phyloP scores from a whole-genome alignment of 1,140 invertebrate species.

The Drosophila triauraria region DNA sequence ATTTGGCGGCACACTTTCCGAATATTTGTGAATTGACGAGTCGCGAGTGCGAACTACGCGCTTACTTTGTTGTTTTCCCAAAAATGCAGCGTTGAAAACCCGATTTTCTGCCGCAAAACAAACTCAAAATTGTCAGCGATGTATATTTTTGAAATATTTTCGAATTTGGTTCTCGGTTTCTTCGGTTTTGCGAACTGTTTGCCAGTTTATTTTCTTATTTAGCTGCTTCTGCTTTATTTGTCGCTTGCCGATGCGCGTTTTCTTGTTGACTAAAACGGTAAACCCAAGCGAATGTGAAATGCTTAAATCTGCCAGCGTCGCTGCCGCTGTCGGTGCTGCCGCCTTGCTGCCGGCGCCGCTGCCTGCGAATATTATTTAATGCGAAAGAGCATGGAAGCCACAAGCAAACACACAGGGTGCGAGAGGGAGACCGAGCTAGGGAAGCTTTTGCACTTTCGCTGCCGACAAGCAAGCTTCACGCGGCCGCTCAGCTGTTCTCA shows the following conservation, averaged over 20 bases:
- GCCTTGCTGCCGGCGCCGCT: constrained; percentile 16
- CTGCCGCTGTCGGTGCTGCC: constrained; percentile 10
- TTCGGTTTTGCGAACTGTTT: constrained; percentile 1
- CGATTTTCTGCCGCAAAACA: not conserved
- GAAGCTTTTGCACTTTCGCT: constrained; percentile 55
- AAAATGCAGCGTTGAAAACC: not conserved
- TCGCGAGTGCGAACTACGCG: not conserved
- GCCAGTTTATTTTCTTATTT: constrained; percentile 4
- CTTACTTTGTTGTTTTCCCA: constrained; percentile 12
- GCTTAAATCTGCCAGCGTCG: constrained; percentile 48
- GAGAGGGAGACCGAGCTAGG: constrained; percentile 4
- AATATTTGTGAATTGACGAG: constrained; percentile 3
- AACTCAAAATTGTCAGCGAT: not conserved
- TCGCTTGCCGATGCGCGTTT: constrained; percentile 61
- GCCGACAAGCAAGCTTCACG: constrained; percentile 23
- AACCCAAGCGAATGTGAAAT: constrained; percentile 62
- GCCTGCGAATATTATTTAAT: constrained; percentile 76
- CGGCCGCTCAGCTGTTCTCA: constrained; percentile 28
- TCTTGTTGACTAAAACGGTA: constrained; percentile 73
- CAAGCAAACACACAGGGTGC: not conserved
- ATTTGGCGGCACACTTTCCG: constrained; percentile 36
- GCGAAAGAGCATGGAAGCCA: constrained; percentile 38
- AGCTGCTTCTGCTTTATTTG: constrained; percentile 13
- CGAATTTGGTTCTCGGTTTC: constrained; percentile 1
- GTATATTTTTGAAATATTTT: constrained; percentile 4